Evolutionary conservation across 2,113 vertebrate species (phyloP).

Genomic region (Excalfactoria chinensis): DNA sequence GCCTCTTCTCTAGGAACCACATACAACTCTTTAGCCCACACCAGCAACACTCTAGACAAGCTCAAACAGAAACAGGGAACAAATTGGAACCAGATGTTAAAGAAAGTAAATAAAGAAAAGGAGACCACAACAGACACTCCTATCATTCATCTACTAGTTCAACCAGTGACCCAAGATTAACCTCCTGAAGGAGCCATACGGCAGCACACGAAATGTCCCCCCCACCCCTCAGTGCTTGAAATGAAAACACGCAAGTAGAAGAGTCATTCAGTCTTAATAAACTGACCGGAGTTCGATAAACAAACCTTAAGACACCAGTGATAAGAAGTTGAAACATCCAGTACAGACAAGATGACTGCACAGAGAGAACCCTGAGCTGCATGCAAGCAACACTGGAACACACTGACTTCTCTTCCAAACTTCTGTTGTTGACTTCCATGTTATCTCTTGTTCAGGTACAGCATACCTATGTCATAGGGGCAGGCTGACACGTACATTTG

Average conservation of each 20-base stretch:
- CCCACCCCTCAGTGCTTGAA: background rate
- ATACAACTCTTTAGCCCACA: background rate
- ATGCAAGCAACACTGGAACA: background rate
- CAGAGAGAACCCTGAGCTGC: background rate
- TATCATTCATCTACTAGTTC: slow-evolving; percentile 19
- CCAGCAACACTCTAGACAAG: background rate
- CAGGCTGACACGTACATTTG: background rate
- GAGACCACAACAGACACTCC: background rate
- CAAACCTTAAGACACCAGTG: slow-evolving; percentile 54
- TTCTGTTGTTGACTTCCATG: background rate
- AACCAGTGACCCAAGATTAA: slow-evolving; percentile 53
- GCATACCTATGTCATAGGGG: background rate
- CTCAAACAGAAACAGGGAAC: background rate
- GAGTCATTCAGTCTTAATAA: slow-evolving; percentile 74
- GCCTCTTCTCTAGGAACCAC: background rate
- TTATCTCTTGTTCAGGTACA: slow-evolving; percentile 24
- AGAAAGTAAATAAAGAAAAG: background rate
- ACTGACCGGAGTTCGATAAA: slow-evolving; percentile 73
- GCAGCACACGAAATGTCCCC: background rate
- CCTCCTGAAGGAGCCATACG: slow-evolving; percentile 8
- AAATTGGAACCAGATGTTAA: background rate
- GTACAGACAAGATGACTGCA: slow-evolving; percentile 36
- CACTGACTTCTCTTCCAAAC: background rate
- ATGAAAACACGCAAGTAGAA: slow-evolving; percentile 4
- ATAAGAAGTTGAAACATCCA: slow-evolving; percentile 64